Conservation (phyloP, 2,797 vertebrate genomes). For the Pygocentrus nattereri region DNA sequence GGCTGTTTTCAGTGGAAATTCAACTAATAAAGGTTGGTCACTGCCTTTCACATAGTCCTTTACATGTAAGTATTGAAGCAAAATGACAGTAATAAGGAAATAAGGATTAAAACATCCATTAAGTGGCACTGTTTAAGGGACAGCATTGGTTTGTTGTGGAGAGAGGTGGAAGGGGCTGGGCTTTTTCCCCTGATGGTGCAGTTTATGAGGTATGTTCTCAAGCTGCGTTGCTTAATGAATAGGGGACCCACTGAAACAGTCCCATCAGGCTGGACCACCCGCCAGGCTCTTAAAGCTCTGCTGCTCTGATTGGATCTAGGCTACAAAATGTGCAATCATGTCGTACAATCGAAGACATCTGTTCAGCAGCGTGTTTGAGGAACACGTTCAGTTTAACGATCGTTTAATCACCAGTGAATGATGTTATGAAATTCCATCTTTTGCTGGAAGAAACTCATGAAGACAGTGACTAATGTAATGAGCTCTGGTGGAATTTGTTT, state of each 20-base stretch:
- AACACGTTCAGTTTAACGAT: slow-evolving; percentile 7
- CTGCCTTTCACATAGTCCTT: too few species aligned
- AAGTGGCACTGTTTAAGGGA: not conserved
- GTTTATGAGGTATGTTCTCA: slow-evolving; percentile 6
- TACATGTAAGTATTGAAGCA: too few species aligned
- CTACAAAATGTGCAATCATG: slow-evolving; percentile 2
- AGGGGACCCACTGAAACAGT: slow-evolving; percentile 5
- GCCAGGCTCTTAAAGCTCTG: slow-evolving; percentile 21
- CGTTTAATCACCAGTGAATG: slow-evolving; percentile 9
- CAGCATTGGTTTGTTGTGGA: not conserved
- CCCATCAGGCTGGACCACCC: slow-evolving; percentile 25
- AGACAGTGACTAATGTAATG: not conserved
- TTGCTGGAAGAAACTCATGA: not conserved
- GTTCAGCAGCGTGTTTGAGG: not conserved
- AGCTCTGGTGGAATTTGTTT: not conserved
- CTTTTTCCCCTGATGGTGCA: not conserved
- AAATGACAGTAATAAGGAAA: too few species aligned
- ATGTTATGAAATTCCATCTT: not conserved
- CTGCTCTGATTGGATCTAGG: slow-evolving; percentile 6
- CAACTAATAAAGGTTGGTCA: too few species aligned
- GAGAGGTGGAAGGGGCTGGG: not conserved
- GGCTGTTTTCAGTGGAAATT: too few species aligned
- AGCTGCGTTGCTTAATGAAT: slow-evolving; percentile 17
- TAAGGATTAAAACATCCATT: too few species aligned
- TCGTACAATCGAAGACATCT: slow-evolving; percentile 13